These are phyloP conservation scores for Phyllotreta cruciferae DNA, from an alignment of 2,888 invertebrate genomes.

Conservation along the genomic window DNA sequence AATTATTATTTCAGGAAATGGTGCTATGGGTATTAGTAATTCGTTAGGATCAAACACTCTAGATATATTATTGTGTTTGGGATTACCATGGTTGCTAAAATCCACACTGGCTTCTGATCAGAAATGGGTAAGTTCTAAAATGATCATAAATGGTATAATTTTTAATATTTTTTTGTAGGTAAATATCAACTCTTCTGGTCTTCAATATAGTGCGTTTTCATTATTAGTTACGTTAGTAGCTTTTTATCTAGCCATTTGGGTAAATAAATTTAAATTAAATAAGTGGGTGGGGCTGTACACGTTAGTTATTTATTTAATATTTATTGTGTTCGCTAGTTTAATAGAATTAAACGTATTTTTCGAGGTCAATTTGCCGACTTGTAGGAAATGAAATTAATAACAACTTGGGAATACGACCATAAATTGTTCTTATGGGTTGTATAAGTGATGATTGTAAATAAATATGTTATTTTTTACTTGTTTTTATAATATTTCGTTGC, in stretches of 20 bases:
- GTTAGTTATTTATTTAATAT: constrained; percentile 19
- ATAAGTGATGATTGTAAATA: no score
- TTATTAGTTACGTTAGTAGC: constrained; percentile 17
- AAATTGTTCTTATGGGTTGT: no score
- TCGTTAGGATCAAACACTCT: constrained; percentile 22
- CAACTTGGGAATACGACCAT: no score
- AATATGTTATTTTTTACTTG: no score
- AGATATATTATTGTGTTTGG: constrained; percentile 21
- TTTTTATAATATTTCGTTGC: no score
- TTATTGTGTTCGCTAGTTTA: constrained; percentile 17
- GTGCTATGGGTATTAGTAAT: constrained; percentile 27
- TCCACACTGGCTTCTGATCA: constrained; percentile 13
- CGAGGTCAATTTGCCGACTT: constrained; percentile 19
- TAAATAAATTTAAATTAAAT: constrained; percentile 17
- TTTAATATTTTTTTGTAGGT: constrained; percentile 15
- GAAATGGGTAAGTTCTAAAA: constrained; percentile 20
- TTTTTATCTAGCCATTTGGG: constrained; percentile 14
- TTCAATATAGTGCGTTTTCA: constrained; percentile 19
- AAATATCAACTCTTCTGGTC: constrained; percentile 21
- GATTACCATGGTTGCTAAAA: constrained; percentile 25
- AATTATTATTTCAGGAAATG: constrained; percentile 22
- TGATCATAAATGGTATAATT: not conserved
- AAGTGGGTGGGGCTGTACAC: constrained; percentile 21
- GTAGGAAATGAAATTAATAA: not conserved
- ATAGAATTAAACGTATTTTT: constrained; percentile 22